Conservation (phyloP, 2,113 vertebrate genomes). For the Muscicapa adusta region DNA sequence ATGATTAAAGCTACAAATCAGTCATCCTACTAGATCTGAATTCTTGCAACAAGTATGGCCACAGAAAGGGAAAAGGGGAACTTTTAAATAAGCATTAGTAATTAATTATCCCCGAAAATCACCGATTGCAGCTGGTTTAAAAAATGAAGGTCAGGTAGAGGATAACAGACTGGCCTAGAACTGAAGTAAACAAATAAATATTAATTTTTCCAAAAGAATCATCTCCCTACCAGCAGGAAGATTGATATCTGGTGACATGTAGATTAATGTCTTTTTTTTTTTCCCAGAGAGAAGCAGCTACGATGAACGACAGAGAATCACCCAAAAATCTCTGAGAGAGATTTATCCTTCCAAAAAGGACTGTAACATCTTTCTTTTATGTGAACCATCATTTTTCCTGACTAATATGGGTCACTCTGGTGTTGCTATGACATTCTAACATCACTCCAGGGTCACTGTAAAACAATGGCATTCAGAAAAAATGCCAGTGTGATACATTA, state of each 20-base stretch:
- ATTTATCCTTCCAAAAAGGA: background rate
- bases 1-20: background rate
- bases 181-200: background rate
- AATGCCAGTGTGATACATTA: background rate
- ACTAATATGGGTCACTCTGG: background rate
- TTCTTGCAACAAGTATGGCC: background rate
- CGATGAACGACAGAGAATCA: background rate
- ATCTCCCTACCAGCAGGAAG: background rate
- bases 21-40: background rate
- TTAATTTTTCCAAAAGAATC: background rate
- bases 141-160: background rate
- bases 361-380: background rate
- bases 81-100: background rate
- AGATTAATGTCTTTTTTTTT: background rate
- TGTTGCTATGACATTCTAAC: background rate
- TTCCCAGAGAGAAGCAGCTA: background rate
- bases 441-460: background rate
- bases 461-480: background rate
- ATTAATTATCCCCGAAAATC: background rate
- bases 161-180: background rate
- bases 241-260: background rate
- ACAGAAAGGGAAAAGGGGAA: background rate
- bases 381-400: background rate
- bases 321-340: background rate
- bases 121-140: background rate